Evolutionary conservation across 1,140 invertebrate species (phyloP), one percentile per base, ranked within the genome.

Genomic region (Steinernema feltiae): DNA sequence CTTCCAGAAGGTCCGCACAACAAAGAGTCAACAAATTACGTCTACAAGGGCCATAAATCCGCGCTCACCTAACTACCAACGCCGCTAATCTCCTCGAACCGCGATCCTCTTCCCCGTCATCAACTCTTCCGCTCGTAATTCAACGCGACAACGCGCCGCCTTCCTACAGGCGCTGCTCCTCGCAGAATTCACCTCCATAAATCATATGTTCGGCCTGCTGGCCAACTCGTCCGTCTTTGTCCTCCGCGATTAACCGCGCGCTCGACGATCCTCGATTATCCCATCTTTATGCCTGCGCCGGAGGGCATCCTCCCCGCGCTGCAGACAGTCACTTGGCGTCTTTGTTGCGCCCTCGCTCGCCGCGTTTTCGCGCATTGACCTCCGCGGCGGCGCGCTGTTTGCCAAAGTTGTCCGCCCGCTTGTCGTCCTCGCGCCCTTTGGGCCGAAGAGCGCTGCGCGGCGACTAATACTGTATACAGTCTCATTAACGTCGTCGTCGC

Each of bases 291-390:
- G 53, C 53, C 15, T 41, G 15, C 53, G 24, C 53, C 24, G 2
- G 7, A 63, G 53, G 53, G 53, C 53, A 63, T 63, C 53, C 3
- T 12, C 53, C 35, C 18, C 35, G 18, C 35, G 35, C 35, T 41
- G 53, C 24, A n/a, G 53, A 63, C 53, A 63, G 53, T 63, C 53
- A 27, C 12, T 27, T 63, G 15, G 53, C 53, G 53, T 63, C 53
- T 63, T 63, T 63, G 53, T 63, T 27, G 15, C 53, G 53, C 3
- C 15, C 53, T 15, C 53, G 12, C 53, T 15, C 53, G 53, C 15
- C 53, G 53, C 53, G 53, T 63, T 63, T 63, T 63, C 53, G 53
- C 53, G 53, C 53, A 63, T 27, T 27, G 53, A 41, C 53, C 53
- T 63, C 15, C 24, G 53, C 15, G 15, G 7, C 53, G 15, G 15